Evolutionary conservation across 2,113 vertebrate species (phyloP), one percentile per base, ranked within the genome.

Genomic region (Herpailurus yagouaroundi): DNA sequence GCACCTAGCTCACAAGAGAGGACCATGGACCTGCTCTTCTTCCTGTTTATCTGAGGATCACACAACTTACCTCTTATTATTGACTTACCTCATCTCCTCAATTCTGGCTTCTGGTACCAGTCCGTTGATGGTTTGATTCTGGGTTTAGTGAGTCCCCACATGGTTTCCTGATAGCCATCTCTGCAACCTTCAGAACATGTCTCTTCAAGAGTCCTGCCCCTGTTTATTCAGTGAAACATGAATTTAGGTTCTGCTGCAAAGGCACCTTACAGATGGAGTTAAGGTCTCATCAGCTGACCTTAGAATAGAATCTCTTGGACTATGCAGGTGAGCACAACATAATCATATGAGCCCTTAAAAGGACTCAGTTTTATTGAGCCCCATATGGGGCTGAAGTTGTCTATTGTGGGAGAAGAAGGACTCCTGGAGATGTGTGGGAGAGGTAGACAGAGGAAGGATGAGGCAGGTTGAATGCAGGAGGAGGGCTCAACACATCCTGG

Each of bases 141-240:
- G 27, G 14, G 55, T 87, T 68, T 48, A 38, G 69, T 25, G 36
- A 38, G 27, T 69, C 29, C 8, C n/a, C 50, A 52, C 23, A 12
- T 89, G 84, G 4, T 19, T 76, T 27, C 31, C 3, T 45, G 2
- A 13, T 25, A 11, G 4, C 0, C 6, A 0, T 48, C 27, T 8
- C 7, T 73, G 16, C 12, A 10, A 3, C 14, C 52, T 50, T 38
- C 4, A 11, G n/a, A 31, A 63, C 21, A 4, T 3, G 1, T 82
- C 21, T 10, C 19, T 11, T 18, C 0, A 13, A 66, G 83, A 29
- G 0, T 81, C 2, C 0, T 8, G 10, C 14, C 27, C 2, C 4
- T 7, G 0, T 9, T 48, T 66, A 7, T 83, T 48, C 33, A 45
- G 27, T 38, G 15, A 64, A 23, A 79, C 23, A 12, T 2, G 48